Evolutionary conservation across 2,888 invertebrate genomes (phyloP).

Genomic region (Rotaria macrura): DNA sequence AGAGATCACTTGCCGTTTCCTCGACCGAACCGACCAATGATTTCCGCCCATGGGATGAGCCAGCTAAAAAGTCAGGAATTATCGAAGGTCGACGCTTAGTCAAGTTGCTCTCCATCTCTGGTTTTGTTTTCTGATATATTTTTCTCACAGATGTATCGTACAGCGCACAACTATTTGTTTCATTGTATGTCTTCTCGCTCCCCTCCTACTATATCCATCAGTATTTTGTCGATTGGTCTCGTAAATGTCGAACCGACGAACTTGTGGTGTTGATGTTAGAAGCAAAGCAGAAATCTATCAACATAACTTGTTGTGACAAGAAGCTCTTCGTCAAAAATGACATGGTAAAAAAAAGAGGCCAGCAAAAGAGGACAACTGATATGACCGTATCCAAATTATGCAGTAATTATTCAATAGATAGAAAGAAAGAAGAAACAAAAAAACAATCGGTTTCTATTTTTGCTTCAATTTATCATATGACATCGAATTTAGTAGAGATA

Average conservation of each 20-base stretch:
- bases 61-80: neutral
- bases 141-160: neutral
- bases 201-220: neutral
- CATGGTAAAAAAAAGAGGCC: neutral
- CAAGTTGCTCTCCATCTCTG: neutral
- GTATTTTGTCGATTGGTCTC: neutral
- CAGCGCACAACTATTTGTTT: neutral
- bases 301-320: neutral
- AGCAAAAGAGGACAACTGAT: neutral
- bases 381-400: neutral
- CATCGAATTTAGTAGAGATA: neutral
- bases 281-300: neutral
- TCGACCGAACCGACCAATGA: neutral
- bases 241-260: neutral
- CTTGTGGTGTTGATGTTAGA: neutral
- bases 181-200: neutral
- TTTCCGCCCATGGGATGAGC: neutral
- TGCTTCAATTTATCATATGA: too few relatives aligned
- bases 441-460: neutral
- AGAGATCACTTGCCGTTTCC: neutral
- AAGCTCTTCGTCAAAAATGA: neutral
- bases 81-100: constrained; percentile 7
- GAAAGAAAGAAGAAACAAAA: neutral
- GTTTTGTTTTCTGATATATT: neutral
- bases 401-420: too few relatives aligned